These are phyloP conservation scores for Verasper variegatus DNA, from an alignment of 2,113 vertebrate species.

Conservation along the genomic window DNA sequence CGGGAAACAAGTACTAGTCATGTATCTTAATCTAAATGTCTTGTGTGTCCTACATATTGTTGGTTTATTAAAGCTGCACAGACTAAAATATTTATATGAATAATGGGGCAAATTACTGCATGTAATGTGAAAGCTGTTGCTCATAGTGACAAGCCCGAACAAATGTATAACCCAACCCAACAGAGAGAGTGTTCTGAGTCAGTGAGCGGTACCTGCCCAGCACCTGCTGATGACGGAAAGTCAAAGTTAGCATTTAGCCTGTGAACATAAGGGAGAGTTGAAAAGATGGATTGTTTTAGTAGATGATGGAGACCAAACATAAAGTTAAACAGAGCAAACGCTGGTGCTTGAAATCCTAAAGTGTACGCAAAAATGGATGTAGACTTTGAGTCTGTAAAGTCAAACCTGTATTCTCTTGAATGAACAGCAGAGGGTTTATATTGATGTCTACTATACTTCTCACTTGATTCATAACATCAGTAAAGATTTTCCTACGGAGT, in stretches of 20 bases:
- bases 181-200: neutral
- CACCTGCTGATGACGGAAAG: neutral
- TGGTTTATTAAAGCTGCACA: conserved; percentile 1
- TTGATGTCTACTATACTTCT: too few relatives aligned
- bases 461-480: too few relatives aligned
- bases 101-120: neutral
- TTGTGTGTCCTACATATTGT: neutral
- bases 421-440: too few relatives aligned
- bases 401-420: too few relatives aligned
- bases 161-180: neutral
- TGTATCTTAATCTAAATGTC: neutral
- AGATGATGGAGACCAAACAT: neutral
- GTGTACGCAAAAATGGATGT: too few relatives aligned
- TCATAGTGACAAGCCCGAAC: neutral
- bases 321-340: neutral
- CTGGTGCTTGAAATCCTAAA: neutral
- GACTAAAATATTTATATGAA: neutral
- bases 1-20: neutral
- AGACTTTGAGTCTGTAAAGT: too few relatives aligned
- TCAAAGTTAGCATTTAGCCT: too few relatives aligned
- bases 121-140: neutral
- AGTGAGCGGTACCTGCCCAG: neutral
- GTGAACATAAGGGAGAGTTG: neutral
- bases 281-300: neutral
- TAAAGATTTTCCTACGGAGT: too few relatives aligned